phyloP scores from a whole-genome alignment of 2,888 invertebrate species.

The Meloe dianella region DNA sequence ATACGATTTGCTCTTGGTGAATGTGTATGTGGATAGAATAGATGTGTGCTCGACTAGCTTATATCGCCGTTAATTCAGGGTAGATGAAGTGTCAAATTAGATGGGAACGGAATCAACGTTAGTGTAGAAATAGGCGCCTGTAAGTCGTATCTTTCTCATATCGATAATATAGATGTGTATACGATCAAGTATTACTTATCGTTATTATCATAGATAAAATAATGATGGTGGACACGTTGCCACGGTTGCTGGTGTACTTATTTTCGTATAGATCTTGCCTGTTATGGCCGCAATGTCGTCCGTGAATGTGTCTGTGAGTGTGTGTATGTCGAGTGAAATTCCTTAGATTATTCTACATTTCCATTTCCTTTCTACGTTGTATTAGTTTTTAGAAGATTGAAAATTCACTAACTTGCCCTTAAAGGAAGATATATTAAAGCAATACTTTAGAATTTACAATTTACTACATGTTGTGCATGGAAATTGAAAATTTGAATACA shows the following conservation, averaged over 20 bases:
- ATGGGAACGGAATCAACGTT: constrained; percentile 14
- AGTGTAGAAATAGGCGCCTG: constrained; percentile 13
- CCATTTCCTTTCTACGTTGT: constrained; percentile 14
- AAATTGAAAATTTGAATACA: constrained; percentile 21
- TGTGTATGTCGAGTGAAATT: not conserved
- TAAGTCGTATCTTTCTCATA: constrained; percentile 16
- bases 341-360: constrained; percentile 20
- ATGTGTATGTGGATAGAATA: not conserved
- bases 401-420: not conserved
- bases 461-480: constrained; percentile 24
- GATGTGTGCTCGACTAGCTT: constrained; percentile 22
- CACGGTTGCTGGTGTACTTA: no score
- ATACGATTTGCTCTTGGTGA: constrained; percentile 16
- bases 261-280: no score
- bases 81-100: constrained; percentile 32
- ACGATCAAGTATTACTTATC: no score
- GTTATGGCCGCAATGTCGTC: no score
- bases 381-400: not conserved
- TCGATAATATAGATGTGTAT: no score
- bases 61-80: constrained; percentile 19
- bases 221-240: no score
- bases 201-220: no score
- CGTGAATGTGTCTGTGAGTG: no score
- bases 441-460: constrained; percentile 28
- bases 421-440: constrained; percentile 20